These are phyloP conservation scores for Anser cygnoides DNA, from an alignment of 2,113 vertebrate species.

Conservation along the genomic window DNA sequence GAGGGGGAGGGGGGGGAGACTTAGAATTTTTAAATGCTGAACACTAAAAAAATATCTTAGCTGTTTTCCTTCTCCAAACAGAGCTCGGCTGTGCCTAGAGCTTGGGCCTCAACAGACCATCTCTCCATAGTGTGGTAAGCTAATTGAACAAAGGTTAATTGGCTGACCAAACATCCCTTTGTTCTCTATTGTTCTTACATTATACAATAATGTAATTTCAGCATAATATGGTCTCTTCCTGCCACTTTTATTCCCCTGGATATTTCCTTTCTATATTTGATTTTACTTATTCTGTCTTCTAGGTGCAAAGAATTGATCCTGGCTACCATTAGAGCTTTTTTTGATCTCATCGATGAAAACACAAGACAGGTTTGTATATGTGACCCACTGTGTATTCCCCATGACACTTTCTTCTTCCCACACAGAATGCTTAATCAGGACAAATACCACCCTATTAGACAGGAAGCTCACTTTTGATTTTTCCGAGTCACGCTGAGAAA, in stretches of 20 bases:
- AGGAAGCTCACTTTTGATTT: not conserved
- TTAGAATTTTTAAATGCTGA: not conserved
- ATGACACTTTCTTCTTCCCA: not conserved
- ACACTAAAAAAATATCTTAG: not conserved
- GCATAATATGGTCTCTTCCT: not conserved
- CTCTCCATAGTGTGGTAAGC: slow-evolving; percentile 96
- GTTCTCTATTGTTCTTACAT: not conserved
- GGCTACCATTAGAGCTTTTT: slow-evolving; percentile 89
- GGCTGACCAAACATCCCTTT: not conserved
- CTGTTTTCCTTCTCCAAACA: slow-evolving; percentile 46
- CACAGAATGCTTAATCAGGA: not conserved
- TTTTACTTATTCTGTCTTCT: not conserved
- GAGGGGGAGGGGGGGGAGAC: not conserved
- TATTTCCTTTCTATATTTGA: not conserved
- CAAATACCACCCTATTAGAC: not conserved
- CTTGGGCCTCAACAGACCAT: slow-evolving; percentile 96
- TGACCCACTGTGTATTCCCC: not conserved
- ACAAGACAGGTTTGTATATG: slow-evolving; percentile 87
- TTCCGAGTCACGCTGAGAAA: not conserved
- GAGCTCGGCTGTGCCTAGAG: slow-evolving; percentile 92
- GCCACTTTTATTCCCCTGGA: not conserved
- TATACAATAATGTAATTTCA: not conserved
- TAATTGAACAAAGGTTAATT: not conserved
- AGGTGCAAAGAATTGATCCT: slow-evolving; percentile 98
- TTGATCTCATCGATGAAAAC: slow-evolving; percentile 92